Evolutionary conservation across 2,797 vertebrate genomes (phyloP), one percentile per base, ranked within the genome.

Genomic region (Sebastolobus altivelis): DNA sequence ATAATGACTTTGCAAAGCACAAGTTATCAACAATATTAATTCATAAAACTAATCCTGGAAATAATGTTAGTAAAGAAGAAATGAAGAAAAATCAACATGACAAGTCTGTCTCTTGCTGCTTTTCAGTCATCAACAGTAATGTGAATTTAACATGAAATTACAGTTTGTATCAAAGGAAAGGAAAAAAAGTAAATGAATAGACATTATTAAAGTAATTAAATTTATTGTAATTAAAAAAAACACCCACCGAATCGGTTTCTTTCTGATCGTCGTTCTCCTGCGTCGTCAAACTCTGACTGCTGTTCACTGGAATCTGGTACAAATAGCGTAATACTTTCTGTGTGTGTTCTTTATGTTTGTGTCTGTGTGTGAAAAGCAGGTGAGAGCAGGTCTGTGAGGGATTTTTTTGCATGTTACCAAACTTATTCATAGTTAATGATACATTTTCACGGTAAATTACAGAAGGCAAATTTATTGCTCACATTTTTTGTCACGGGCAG

Each of bases 391-490:
- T 18, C 33, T 6, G 25, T 31, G 40, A 43, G 0, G 2, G 6
- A 6, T 4, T 20, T 4, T 56, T 75, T 25, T 56, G 55, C 55
- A 16, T 43, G 40, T 43, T 43, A 43, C 40, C 14, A 43, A 31
- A 43, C 40, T 13, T 43, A 13, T 25, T 59, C 22, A 62, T 29
- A 61, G 14, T 63, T 61, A 1, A 46, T 14, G 25, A n/a, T 6
- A 16, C 14, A 18, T 40, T 67, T 72, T 46, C 20, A 59, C 5
- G 63, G 10, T 55, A n/a, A 10, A 72, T 81, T 76, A 43, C 20
- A 20, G 1, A 37, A 72, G 60, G 68, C 68, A 54, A 66, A 79
- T 72, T 1, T 3, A 10, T 27, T 29, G 31, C 25, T 61, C 8
- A 5, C 18, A 31, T 43, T 43, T 8, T 33, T 13, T 27, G 29